Conservation (phyloP, 2,797 vertebrate genomes). For the Rousettus madagascariensis region DNA sequence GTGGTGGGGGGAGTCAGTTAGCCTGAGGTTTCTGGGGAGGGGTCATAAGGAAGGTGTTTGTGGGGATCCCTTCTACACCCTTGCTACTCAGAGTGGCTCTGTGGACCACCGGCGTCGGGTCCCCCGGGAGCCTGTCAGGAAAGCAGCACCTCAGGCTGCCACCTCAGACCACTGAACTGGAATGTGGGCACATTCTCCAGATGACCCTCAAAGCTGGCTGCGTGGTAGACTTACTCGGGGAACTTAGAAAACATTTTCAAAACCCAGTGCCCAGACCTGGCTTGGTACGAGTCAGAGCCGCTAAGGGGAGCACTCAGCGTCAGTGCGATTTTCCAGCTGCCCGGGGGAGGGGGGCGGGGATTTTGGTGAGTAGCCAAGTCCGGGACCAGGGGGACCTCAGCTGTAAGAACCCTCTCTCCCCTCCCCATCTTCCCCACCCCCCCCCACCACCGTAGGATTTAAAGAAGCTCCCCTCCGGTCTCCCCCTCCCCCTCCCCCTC, state of each 20-base stretch:
- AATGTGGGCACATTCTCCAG: neutral
- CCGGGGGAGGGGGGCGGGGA: fast-evolving
- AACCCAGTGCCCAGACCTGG: neutral
- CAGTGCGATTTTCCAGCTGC: neutral
- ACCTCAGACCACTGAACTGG: neutral
- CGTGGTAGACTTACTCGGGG: neutral
- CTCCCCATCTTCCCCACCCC: too few relatives aligned
- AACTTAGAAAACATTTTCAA: neutral
- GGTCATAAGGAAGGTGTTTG: too few relatives aligned
- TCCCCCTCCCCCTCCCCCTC: neutral
- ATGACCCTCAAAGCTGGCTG: neutral
- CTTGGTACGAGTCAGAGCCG: neutral
- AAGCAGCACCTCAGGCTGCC: neutral
- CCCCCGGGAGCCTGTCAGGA: neutral
- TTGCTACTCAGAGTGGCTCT: neutral
- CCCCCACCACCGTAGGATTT: neutral
- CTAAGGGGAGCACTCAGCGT: neutral
- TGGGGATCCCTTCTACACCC: neutral
- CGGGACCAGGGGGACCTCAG: neutral
- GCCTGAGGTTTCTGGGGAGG: neutral
- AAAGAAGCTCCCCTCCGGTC: neutral
- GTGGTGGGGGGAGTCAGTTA: neutral
- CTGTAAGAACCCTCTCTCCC: too few relatives aligned
- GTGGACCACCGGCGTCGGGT: neutral
- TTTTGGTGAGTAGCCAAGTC: neutral